Evolutionary conservation across 2,888 invertebrate genomes (phyloP).

Genomic region (Ophioninae sp.): DNA sequence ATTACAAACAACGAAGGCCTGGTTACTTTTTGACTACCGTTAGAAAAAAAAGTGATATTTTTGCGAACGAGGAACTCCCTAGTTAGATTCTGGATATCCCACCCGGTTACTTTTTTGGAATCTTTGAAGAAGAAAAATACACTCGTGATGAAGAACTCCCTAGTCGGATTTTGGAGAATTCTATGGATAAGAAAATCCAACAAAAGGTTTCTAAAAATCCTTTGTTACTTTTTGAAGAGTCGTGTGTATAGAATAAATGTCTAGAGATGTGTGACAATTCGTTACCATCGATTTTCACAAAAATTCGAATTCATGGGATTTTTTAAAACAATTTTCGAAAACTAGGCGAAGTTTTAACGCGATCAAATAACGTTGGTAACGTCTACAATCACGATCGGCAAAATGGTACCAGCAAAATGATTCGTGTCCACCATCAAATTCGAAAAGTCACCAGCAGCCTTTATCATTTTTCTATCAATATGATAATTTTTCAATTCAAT

Average conservation of each 20-base stretch:
- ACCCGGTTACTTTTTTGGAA: background rate
- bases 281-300: background rate
- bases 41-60: background rate
- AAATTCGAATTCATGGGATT: background rate
- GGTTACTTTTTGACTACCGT: background rate
- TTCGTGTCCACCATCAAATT: background rate
- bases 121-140: background rate
- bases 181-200: background rate
- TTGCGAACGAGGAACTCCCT: background rate
- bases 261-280: too few species aligned
- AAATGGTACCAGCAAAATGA: background rate
- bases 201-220: background rate
- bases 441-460: background rate
- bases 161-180: too few species aligned
- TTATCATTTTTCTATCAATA: background rate
- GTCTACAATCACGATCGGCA: too few species aligned
- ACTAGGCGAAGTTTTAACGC: too few species aligned
- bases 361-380: too few species aligned
- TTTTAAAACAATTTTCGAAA: too few species aligned
- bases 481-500: slow-evolving; percentile 9
- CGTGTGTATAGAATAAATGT: background rate
- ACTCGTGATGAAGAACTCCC: too few species aligned
- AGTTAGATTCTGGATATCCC: background rate
- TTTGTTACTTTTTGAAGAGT: background rate
- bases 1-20: background rate